These are phyloP conservation scores for Escarpia spicata DNA, from an alignment of 2,888 invertebrate species.

Conservation along the genomic window DNA sequence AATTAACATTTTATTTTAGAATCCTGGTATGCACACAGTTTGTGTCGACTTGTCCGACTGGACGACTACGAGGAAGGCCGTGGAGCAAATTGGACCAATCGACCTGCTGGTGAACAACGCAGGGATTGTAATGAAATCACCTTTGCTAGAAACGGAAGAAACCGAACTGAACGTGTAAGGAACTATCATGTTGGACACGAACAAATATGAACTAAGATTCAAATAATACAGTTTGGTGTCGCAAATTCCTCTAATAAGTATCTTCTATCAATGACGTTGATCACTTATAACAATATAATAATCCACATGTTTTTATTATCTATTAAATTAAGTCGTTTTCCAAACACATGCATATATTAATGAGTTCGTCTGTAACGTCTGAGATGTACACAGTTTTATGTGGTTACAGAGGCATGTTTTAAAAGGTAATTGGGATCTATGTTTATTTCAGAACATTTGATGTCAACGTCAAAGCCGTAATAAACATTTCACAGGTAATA, in stretches of 20 bases:
- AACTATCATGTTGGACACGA: not conserved
- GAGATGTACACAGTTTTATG: not conserved
- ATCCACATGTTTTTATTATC: not conserved
- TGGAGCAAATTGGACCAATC: slow-evolving; percentile 75
- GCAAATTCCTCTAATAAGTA: not conserved
- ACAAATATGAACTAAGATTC: not conserved
- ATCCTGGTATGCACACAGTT: slow-evolving; percentile 63
- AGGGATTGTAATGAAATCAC: slow-evolving; percentile 76
- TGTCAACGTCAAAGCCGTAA: slow-evolving; percentile 84
- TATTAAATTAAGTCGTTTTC: not conserved
- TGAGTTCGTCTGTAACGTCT: not conserved
- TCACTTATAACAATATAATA: not conserved
- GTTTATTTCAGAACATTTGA: slow-evolving; percentile 65
- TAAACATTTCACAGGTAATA: slow-evolving; percentile 81
- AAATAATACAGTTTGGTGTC: not conserved
- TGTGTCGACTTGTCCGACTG: slow-evolving; percentile 81
- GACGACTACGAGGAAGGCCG: slow-evolving; percentile 75
- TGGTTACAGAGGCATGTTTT: not conserved
- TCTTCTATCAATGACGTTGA: not conserved
- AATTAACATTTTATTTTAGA: slow-evolving; percentile 35
- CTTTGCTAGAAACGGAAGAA: slow-evolving; percentile 72
- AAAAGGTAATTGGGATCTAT: not conserved
- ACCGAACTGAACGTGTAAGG: not conserved
- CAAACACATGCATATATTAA: not conserved
- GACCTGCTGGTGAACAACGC: slow-evolving; percentile 93